These are phyloP conservation scores for Dicerorhinus sumatrensis DNA, from an alignment of 2,113 vertebrate species.

Conservation along the genomic window DNA sequence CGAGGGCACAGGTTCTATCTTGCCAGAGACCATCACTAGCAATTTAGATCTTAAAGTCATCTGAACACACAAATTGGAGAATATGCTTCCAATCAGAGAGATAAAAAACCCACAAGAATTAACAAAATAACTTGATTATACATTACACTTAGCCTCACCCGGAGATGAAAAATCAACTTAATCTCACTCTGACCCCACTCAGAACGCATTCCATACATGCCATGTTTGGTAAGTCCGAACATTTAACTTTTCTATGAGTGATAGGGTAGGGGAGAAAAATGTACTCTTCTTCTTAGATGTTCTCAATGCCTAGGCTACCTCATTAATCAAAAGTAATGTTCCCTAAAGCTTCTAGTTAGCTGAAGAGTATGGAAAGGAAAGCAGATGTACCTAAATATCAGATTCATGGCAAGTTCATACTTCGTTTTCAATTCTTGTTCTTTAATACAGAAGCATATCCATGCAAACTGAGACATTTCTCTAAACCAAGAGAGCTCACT, in stretches of 20 bases:
- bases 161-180: not conserved
- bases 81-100: not conserved
- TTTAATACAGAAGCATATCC: not conserved
- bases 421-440: not conserved
- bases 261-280: not conserved
- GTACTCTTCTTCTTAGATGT: not conserved
- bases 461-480: not conserved
- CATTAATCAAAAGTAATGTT: not conserved
- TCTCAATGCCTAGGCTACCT: not conserved
- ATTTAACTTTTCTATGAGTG: not conserved
- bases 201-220: not conserved
- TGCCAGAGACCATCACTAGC: not conserved
- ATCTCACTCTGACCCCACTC: not conserved
- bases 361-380: not conserved
- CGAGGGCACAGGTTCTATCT: not conserved
- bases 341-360: not conserved
- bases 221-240: not conserved
- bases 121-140: not conserved
- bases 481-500: not conserved
- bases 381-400: not conserved
- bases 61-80: not conserved
- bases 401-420: not conserved
- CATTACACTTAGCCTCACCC: not conserved
- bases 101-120: not conserved
- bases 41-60: not conserved